Evolutionary conservation across 35 echinoderm and acorn worm species (phyloP), one percentile per base, ranked within the genome.

Genomic region (Patiria miniata): DNA sequence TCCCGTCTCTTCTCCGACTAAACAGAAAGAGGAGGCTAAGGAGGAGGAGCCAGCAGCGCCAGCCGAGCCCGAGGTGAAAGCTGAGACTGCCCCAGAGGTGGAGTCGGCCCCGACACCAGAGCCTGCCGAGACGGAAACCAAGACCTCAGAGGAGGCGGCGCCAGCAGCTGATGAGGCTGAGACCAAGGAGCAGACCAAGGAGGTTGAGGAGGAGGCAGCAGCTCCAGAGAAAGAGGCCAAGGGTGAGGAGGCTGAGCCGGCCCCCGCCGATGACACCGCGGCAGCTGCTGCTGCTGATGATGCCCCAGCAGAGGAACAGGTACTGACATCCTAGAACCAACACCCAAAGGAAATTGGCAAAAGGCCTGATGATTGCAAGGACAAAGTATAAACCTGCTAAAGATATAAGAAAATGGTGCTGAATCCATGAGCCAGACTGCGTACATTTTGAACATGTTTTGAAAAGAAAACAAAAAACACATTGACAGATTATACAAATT

Each of bases 11-110:
- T 12, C 12, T 4, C 12, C 42, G 12, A 47, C 12, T 47, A 14
- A 28, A 30, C 26, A 73, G 65, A 23, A 73, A 73, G 65, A 73
- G 26, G 65, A 73, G 26, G 26, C 65, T 23, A 73, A 73, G 33
- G 51, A 83, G 33, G 51, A 83, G 8, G 81, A 83, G 34, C 39
- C 81, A 36, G n/a, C 82, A 84, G 17, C 82, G 6, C 55, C 82
- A 81, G 79, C 42, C 22, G 82, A 84, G 23, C 50, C 52, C 14
- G 16, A 51, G 55, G 81, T 32, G 22, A 57, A 83, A 55, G 21
- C 50, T 30, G 55, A 83, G 55, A 83, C 16, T 36, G n/a, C 52
- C 36, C 40, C 81, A 9, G 81, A 83, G 37, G 81, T 57, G 34
- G 57, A 34, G 33, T 18, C 81, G 1, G 22, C 78, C 47, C 37